Conservation (phyloP, 2,888 invertebrate species). For the Copidosoma aretas region DNA sequence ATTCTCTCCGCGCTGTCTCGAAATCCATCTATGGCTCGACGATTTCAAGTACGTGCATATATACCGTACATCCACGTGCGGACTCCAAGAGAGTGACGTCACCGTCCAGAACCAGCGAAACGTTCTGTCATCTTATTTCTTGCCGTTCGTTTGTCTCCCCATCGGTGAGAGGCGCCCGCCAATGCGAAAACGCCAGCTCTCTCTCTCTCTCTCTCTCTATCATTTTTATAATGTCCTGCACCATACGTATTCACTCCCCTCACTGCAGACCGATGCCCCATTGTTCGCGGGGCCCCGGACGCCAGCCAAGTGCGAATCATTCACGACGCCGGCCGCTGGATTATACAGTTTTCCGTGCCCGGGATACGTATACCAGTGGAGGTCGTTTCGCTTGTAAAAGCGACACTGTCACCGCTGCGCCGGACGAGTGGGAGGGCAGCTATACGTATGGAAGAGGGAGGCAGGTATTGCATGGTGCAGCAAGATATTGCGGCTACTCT, state of each 20-base stretch:
- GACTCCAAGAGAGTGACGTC: conserved; percentile 54
- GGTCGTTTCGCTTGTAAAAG: too few species aligned
- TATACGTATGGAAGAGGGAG: too few species aligned
- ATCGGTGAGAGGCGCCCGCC: conserved; percentile 36
- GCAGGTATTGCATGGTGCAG: too few species aligned
- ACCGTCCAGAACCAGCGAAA: too few species aligned
- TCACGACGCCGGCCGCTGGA: not conserved
- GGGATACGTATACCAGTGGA: too few species aligned
- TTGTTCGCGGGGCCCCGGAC: conserved; percentile 19
- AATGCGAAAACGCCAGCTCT: not conserved
- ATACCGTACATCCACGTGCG: too few species aligned
- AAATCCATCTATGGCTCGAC: conserved; percentile 52
- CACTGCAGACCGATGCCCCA: conserved; percentile 29
- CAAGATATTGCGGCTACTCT: too few species aligned
- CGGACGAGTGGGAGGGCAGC: too few species aligned
- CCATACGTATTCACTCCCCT: not conserved
- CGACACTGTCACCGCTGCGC: too few species aligned
- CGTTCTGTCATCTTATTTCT: conserved; percentile 20
- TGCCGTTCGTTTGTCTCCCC: conserved; percentile 18
- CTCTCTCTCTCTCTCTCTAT: not conserved
- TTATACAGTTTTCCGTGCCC: not conserved
- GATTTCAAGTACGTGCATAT: conserved; percentile 38
- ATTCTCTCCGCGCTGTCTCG: conserved; percentile 40
- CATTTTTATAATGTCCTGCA: not conserved
- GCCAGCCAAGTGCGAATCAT: not conserved